Percentiles rank a stretch among this genome's conserved stretches.
These are phyloP conservation scores for Himalopsyche japonica DNA, from an alignment of 2,888 invertebrate genomes.

Conservation along the genomic window DNA sequence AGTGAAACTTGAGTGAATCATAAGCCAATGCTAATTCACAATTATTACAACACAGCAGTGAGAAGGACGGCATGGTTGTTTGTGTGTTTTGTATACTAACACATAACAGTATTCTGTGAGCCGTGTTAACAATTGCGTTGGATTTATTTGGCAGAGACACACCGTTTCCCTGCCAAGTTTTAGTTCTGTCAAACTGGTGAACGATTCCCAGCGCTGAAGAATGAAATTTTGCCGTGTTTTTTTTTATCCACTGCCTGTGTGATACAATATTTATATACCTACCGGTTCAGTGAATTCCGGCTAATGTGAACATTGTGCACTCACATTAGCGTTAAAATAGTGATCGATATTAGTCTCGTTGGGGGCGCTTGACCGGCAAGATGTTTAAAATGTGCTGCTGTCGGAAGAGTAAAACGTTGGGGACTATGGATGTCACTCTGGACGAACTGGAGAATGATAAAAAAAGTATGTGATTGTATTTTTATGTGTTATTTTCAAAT, in stretches of 20 bases:
- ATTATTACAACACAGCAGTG: not conserved
- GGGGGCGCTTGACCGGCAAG: not conserved
- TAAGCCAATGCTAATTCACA: conserved; percentile 13
- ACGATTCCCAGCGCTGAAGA: not conserved
- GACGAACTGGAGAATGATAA: conserved; percentile 30
- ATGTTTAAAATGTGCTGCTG: conserved; percentile 16
- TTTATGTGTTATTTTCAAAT: no score
- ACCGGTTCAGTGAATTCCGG: not conserved
- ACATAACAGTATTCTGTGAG: not conserved
- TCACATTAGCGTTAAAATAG: not conserved
- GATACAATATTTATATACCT: not conserved
- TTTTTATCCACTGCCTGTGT: not conserved
- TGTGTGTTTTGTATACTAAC: not conserved
- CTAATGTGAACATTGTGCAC: not conserved
- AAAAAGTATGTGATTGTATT: conserved; percentile 5
- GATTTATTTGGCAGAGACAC: conserved; percentile 13
- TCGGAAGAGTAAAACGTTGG: conserved; percentile 27
- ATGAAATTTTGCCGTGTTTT: not conserved
- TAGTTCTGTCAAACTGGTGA: not conserved
- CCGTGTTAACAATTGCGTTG: not conserved
- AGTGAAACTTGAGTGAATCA: not conserved
- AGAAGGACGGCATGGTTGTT: not conserved
- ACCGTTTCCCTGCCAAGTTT: conserved; percentile 9
- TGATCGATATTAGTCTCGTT: not conserved
- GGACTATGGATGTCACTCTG: conserved; percentile 33